A percentile compares a stretch with the other conserved stretches of the same genome.
phyloP scores from a whole-genome alignment of 2,113 vertebrate genomes.

The Mormyrus iriodes region DNA sequence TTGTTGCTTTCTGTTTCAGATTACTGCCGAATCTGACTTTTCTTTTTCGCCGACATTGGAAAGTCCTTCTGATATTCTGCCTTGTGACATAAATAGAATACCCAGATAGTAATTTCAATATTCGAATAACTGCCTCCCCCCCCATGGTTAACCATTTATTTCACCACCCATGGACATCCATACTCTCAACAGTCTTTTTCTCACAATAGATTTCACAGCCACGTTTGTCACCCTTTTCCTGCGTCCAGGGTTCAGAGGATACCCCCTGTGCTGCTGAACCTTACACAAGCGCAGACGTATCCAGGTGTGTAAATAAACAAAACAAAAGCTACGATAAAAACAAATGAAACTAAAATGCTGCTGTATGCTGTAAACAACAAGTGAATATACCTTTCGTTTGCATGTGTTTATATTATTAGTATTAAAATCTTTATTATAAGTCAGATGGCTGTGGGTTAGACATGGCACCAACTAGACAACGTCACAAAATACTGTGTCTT shows the following conservation, averaged over 20 bases:
- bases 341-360: background rate
- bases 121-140: background rate
- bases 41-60: background rate
- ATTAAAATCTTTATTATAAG: background rate
- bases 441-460: background rate
- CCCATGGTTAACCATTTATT: too few relatives aligned
- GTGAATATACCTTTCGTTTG: background rate
- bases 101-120: background rate
- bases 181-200: too few relatives aligned
- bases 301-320: background rate
- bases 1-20: too few relatives aligned
- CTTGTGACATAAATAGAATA: too few relatives aligned
- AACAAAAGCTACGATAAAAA: background rate
- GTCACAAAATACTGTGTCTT: background rate
- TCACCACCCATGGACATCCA: too few relatives aligned
- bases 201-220: background rate
- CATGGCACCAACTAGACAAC: too few relatives aligned
- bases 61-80: too few relatives aligned
- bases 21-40: background rate
- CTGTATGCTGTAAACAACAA: background rate
- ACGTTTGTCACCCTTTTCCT: background rate
- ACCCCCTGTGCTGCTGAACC: background rate
- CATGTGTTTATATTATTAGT: background rate
- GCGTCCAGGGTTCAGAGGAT: background rate
- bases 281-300: background rate